Base-by-base conservation (phyloP, 2,113 vertebrate species). In the Zosterops japonicus region DNA sequence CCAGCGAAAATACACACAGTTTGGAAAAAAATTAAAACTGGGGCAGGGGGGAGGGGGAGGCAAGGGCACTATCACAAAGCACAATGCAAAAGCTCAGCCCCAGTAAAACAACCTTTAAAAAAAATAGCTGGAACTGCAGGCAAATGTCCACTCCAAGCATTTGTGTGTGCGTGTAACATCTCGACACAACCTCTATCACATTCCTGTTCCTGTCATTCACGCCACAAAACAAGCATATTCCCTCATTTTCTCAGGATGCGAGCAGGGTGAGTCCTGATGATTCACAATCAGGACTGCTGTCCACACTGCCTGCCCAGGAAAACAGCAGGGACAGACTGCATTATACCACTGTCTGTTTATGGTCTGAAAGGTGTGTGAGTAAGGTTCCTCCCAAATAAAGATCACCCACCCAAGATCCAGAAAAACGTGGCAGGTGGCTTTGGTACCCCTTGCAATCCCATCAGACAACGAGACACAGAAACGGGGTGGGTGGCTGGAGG, bases 271-370 rank as follows among this genome's bases (percentile, higher is more conserved):
- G 83, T 55, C 53, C 31, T 55, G 53, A 3, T 5, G 49, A 67
- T 94, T 89, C 86, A 76, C 33, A 56, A 52, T 35, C 21, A 10
- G 29, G 47, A 63, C 13, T 52, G 85, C 83, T 61, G 83, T 74
- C 79, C 25, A 14, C 46, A 46, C 15, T 1, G 13, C 8, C 3
- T 55, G 89, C 76, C 67, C 82, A 65, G 91, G 77, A 79, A 84
- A 91, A 93, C 95, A 89, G 89, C 93, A 94, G 89, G 92, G 85
- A n/a, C 44, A 65, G 49, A 27, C 63, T 50, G 61, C 47, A 8
- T 49, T 65, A 53, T 12, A 28, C 50, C 46, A 17, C 84, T 63
- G 69, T 53, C 63, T n/a, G 65, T 47, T 77, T 68, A 50, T 14
- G 46, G 59, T 46, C 80, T 67, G 46, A 41, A 93, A 46, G 52